Conservation (phyloP, 2,888 invertebrate genomes). For the Gymnocheta viridis region DNA sequence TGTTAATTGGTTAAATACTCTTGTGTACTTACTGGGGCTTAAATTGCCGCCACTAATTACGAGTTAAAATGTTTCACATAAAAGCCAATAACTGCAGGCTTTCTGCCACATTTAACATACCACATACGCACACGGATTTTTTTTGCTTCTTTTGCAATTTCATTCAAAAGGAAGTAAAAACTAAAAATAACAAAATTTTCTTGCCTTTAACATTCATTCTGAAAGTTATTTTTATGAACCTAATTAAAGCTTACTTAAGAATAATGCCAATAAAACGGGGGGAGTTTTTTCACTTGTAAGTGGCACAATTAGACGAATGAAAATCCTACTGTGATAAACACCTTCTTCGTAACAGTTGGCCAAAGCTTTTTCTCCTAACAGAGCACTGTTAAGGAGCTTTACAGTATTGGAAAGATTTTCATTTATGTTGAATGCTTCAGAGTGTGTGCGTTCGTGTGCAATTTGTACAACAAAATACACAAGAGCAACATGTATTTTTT, state of each 20-base stretch:
- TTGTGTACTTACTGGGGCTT: slow-evolving; percentile 36
- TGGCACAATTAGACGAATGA: slow-evolving; percentile 21
- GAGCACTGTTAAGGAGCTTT: slow-evolving; percentile 31
- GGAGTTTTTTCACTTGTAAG: slow-evolving; percentile 2
- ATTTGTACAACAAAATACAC: slow-evolving; percentile 18
- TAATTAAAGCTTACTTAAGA: slow-evolving; percentile 49
- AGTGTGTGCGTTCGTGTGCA: background rate
- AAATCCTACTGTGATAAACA: slow-evolving; percentile 30
- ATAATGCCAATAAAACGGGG: slow-evolving; percentile 20
- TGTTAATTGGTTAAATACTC: slow-evolving; percentile 59
- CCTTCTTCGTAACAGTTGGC: slow-evolving; percentile 3
- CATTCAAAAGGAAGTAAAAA: slow-evolving; percentile 25
- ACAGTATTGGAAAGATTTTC: slow-evolving; percentile 61
- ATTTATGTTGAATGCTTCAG: slow-evolving; percentile 33
- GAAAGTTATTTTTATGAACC: slow-evolving; percentile 45
- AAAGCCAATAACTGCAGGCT: slow-evolving; percentile 10
- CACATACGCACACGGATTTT: background rate
- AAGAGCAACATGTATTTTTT: slow-evolving; percentile 68
- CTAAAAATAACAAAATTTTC: slow-evolving; percentile 18
- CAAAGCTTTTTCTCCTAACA: slow-evolving; percentile 59
- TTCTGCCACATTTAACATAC: slow-evolving; percentile 16
- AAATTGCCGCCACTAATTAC: slow-evolving; percentile 48
- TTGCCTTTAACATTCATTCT: slow-evolving; percentile 25
- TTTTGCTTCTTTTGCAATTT: background rate
- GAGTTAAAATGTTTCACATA: slow-evolving; percentile 43